Evolutionary conservation across 2,888 invertebrate species (phyloP), one percentile per base, ranked within the genome.

Genomic region (Philereme vetulata): DNA sequence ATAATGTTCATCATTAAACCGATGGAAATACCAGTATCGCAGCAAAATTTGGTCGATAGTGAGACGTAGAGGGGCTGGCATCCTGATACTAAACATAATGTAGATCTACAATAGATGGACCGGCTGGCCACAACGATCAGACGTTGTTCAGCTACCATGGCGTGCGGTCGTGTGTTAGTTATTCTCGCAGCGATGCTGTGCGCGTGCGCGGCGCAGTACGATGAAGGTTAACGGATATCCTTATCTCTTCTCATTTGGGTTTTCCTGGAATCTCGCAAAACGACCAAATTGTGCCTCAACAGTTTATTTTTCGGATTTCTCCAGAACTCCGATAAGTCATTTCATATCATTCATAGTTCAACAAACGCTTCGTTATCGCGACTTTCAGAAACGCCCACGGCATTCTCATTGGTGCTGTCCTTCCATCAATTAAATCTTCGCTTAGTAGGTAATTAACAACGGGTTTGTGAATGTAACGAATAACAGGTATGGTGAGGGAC

Each of bases 401-500:
- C 66, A 64, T 60, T 75, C 76, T 62, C 83, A 83, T 82, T 76
- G 43, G 64, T 69, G 62, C 53, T 51, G 69, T 67, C 69, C 67
- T 73, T 67, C 60, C 71, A 71, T 75, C 51, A 46, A 67, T 67
- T 73, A 10, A 50, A 46, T 71, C 71, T 71, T 68, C 59, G 82
- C 80, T 79, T 77, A 67, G 72, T 77, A 80, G 73, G 65, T 51
- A 54, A 74, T 75, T 84, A 84, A 83, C 82, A 73, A 61, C 70
- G 82, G 76, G 80, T 78, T 78, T 77, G 71, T 78, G 82, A 81
- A 82, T 79, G 80, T 72, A 46, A 71, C 67, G 55, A 45, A 65
- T 68, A 66, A 63, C 58, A 56, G 51, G 36, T 59, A 54, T 52
- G 21, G 60, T 45, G 65, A 60, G 63, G 66, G 59, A 68, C 78